Conservation (phyloP, 2,797 vertebrate genomes). For the Oceanodroma leucorhoa region DNA sequence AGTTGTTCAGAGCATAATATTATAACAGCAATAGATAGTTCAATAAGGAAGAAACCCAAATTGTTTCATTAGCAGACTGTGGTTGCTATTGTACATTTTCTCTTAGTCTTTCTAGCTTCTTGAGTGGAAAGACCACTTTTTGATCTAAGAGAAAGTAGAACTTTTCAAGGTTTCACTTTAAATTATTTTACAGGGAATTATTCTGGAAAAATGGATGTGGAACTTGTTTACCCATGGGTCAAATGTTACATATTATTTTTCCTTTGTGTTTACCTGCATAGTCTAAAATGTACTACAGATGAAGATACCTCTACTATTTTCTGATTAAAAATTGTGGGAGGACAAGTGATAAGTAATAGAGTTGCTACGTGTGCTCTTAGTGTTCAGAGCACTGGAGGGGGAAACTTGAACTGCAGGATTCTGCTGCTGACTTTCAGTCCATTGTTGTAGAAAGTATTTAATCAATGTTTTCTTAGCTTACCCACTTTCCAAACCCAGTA, state of each 20-base stretch:
- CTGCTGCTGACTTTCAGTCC: neutral
- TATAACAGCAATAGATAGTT: neutral
- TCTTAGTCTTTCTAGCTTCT: neutral
- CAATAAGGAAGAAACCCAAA: neutral
- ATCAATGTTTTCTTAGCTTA: neutral
- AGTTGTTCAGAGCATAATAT: neutral
- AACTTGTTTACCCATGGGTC: neutral
- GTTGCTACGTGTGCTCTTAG: accelerated
- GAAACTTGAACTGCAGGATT: neutral
- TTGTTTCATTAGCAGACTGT: neutral
- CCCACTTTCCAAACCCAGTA: neutral
- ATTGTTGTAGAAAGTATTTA: neutral
- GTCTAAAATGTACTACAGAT: neutral
- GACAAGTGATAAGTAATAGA: neutral
- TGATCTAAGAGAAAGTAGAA: neutral
- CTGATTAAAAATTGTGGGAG: neutral
- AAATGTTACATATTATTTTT: neutral
- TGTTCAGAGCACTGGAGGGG: neutral
- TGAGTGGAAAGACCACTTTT: neutral
- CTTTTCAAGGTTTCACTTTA: neutral
- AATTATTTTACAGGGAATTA: neutral
- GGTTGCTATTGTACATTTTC: neutral
- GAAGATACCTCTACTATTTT: neutral
- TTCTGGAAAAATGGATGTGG: neutral
- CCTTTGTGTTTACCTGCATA: neutral